These are phyloP conservation scores for Ichneumoninae sp. DNA, from an alignment of 2,888 invertebrate species.

Conservation along the genomic window DNA sequence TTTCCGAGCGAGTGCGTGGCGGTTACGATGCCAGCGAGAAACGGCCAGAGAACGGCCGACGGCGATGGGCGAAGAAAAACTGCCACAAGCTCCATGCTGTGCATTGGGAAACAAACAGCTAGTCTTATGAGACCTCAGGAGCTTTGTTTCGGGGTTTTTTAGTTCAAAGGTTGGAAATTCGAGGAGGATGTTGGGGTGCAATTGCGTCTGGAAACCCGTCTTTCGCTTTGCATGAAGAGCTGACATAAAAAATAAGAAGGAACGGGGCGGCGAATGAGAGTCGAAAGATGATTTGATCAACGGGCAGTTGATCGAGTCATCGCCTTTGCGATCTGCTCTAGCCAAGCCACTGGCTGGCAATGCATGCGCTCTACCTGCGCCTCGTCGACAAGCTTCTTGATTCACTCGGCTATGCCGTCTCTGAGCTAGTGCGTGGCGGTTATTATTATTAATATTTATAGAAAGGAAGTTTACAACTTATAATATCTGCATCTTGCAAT, in stretches of 20 bases:
- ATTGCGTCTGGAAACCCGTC: constrained; percentile 69
- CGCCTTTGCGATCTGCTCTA: constrained; percentile 18
- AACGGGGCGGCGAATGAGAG: constrained; percentile 41
- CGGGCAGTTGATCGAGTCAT: constrained; percentile 72
- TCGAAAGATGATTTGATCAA: not conserved
- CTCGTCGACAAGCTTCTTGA: constrained; percentile 6
- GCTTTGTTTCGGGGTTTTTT: not conserved
- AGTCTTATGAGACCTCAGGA: too few relatives aligned
- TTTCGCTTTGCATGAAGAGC: constrained; percentile 72
- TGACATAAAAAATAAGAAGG: not conserved
- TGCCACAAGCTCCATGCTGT: not conserved
- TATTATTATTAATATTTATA: too few relatives aligned
- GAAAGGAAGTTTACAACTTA: too few relatives aligned
- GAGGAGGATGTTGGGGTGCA: too few relatives aligned
- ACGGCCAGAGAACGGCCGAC: not conserved
- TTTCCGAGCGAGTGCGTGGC: not conserved
- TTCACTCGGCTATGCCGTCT: not conserved
- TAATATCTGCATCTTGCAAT: too few relatives aligned
- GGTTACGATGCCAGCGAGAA: not conserved
- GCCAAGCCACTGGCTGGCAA: not conserved
- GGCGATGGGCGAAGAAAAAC: not conserved
- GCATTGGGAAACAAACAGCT: too few relatives aligned
- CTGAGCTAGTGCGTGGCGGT: not conserved
- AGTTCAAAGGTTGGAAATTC: not conserved
- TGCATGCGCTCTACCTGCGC: constrained; percentile 8